Base-by-base conservation (phyloP, 2,113 vertebrate genomes). In the Plecotus auritus region DNA sequence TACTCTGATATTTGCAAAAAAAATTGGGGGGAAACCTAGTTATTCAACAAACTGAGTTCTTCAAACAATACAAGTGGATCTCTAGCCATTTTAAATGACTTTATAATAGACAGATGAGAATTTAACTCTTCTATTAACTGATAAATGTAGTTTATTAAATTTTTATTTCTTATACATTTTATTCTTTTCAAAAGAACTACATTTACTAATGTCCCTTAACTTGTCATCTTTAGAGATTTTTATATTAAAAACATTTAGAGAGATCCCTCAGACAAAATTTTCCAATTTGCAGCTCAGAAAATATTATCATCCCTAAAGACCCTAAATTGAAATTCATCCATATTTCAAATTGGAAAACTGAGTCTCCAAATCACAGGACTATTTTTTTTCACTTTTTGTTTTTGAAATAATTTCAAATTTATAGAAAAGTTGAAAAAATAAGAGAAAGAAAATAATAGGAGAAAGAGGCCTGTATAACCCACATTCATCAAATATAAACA, bases 341-440 rank as follows among this genome's bases (percentile, higher is more conserved):
- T 84, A 54, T 83, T 88, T 23, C 14, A 72, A 77, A 54, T 73
- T 23, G 18, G 61, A 84, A 94, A 78, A 69, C 10, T 13, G 28
- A 72, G 12, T 82, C 56, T 90, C 22, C 47, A 88, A 88, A n/a
- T 73, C 16, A 66, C 35, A 56, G 13, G 12, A 56, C 9, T 78
- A 18, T 70, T 32, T 64, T 72, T 95, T 72, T 59, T 6, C 23
- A 73, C 37, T 67, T 93, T 92, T 87, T 32, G 61, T 32, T 86
- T 81, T 64, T 13, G 54, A 69, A 76, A 77, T 70, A 94, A 84
- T 78, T 83, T 94, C 11, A 28, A 85, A 85, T 85, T 49, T 92
- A 74, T 69, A 42, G 66, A 89, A 89, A 80, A 85, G 28, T 51
- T 90, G 23, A 23, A 80, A 85, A 85, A 82, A 49, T 49, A 77